Percentiles rank a stretch among this genome's conserved stretches.
These are phyloP conservation scores for Drosophila sechellia DNA, from an alignment of 1,140 invertebrate genomes.

Conservation along the genomic window DNA sequence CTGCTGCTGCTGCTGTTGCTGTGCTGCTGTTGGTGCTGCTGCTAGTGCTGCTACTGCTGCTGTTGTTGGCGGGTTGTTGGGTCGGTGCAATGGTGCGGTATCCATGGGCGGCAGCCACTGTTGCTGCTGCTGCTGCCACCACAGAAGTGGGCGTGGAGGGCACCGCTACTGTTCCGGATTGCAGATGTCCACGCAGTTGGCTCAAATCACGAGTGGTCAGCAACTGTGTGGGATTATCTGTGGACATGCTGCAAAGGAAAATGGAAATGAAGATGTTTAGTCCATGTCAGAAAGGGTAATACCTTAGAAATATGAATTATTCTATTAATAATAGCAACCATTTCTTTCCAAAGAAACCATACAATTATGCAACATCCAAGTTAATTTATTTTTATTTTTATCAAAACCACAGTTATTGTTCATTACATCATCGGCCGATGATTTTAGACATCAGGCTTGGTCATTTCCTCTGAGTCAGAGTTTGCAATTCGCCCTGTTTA, in stretches of 20 bases:
- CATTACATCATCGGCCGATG: neutral
- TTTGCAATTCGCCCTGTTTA: neutral
- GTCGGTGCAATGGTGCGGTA: slow-evolving; percentile 33
- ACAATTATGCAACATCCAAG: neutral
- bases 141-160: slow-evolving; percentile 22
- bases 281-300: neutral
- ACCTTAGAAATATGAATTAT: neutral
- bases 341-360: neutral
- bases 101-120: slow-evolving; percentile 33
- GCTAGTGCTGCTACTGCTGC: slow-evolving; percentile 30
- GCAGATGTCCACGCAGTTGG: slow-evolving; percentile 70
- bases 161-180: slow-evolving; percentile 20
- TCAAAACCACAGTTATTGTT: neutral
- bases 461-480: neutral
- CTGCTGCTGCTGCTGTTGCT: slow-evolving; percentile 45
- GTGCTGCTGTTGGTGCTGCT: slow-evolving; percentile 44
- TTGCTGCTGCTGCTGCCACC: slow-evolving; percentile 19
- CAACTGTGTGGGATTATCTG: slow-evolving; percentile 82
- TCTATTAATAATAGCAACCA: neutral
- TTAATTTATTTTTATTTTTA: too few species aligned
- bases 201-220: slow-evolving; percentile 72
- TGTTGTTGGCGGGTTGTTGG: slow-evolving; percentile 22
- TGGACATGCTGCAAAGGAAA: slow-evolving; percentile 76
- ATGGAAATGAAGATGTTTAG: neutral
- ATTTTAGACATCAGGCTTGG: neutral